Percentiles rank a stretch among this genome's conserved stretches.
Evolutionary conservation across 2,797 vertebrate species (phyloP).

Genomic region (Lutjanus argentimaculatus): DNA sequence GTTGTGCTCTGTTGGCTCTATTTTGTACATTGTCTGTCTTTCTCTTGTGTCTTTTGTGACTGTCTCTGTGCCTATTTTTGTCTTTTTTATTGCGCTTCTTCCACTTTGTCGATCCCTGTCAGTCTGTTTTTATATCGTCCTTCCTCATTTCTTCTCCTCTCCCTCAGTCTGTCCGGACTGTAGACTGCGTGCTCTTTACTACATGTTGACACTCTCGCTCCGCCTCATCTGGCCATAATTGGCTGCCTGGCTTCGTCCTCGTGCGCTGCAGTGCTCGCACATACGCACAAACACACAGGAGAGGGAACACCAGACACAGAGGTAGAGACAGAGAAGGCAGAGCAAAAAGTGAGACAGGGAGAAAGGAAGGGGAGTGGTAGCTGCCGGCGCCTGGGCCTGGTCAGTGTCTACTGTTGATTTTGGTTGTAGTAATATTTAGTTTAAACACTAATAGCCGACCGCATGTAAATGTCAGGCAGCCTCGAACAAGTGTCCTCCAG

Average conservation of each 20-base stretch:
- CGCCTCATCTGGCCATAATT: constrained; percentile 70
- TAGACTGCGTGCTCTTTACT: constrained; percentile 65
- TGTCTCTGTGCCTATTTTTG: constrained; percentile 26
- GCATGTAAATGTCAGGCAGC: constrained; percentile 76
- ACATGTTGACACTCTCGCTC: constrained; percentile 70
- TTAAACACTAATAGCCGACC: constrained; percentile 71
- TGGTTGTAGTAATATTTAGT: constrained; percentile 80
- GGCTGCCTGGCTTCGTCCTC: constrained; percentile 64
- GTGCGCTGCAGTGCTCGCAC: constrained; percentile 11
- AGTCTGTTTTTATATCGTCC: constrained; percentile 39
- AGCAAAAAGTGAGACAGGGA: constrained; percentile 39
- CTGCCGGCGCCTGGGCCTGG: constrained; percentile 63
- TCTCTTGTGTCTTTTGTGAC: constrained; percentile 27
- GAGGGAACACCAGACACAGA: constrained; percentile 31
- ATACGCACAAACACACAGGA: constrained; percentile 11
- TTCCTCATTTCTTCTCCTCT: constrained; percentile 34
- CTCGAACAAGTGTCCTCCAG: constrained; percentile 50
- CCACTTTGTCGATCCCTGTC: constrained; percentile 42
- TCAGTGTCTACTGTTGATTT: constrained; percentile 77
- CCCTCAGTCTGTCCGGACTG: constrained; percentile 62
- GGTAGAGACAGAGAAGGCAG: constrained; percentile 43
- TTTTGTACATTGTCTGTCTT: constrained; percentile 25
- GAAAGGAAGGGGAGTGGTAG: constrained; percentile 57
- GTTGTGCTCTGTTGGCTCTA: constrained; percentile 12
- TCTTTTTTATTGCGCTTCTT: constrained; percentile 31